phyloP scores from a whole-genome alignment of 2,113 vertebrate genomes.

The Leptosomus discolor region DNA sequence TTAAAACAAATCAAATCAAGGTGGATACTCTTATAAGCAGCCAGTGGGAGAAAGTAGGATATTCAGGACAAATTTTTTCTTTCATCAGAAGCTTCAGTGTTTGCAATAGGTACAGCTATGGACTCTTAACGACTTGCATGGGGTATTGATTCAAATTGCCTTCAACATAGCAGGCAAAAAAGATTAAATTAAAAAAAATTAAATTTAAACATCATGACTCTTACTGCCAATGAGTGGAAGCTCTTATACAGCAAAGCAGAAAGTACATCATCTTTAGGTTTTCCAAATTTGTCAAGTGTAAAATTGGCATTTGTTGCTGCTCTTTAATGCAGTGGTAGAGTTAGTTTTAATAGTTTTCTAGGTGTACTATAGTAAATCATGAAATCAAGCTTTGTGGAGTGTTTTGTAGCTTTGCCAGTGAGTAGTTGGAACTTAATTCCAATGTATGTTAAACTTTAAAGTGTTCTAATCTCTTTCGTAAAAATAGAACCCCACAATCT shows the following conservation, averaged over 20 bases:
- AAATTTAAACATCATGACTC: constrained; percentile 2
- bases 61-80: not conserved
- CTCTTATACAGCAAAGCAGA: not conserved
- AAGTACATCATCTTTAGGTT: not conserved
- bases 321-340: not conserved
- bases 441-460: not conserved
- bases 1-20: not conserved
- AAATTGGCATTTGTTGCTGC: not conserved
- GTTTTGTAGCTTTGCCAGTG: not conserved
- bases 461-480: not conserved
- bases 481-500: not conserved
- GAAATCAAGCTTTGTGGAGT: not conserved
- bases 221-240: not conserved
- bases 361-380: not conserved
- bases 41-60: not conserved
- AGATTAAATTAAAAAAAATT: not conserved
- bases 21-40: not conserved
- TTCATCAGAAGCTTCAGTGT: not conserved
- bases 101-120: not conserved
- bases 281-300: not conserved
- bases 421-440: not conserved
- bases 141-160: constrained; percentile 12
- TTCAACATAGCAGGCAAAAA: not conserved
- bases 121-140: not conserved
- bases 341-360: not conserved